Percentiles rank a stretch among this genome's conserved stretches.
Conservation (phyloP, 2,113 vertebrate species). For the Pluvianellus socialis region DNA sequence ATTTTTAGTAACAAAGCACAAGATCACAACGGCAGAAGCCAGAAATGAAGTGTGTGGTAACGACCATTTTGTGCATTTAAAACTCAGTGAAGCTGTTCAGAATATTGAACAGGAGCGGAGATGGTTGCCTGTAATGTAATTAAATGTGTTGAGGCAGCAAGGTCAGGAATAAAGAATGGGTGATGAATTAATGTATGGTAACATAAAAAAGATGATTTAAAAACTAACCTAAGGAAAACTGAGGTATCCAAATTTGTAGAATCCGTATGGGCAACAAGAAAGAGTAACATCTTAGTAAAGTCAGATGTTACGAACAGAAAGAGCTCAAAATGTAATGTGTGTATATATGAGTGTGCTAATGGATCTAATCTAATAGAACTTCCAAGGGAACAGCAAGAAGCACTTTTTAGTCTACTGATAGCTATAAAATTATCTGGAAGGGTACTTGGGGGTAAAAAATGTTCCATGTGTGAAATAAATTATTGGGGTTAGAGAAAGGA, state of each 20-base stretch:
- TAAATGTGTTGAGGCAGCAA: background rate
- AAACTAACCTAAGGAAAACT: background rate
- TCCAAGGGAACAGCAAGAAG: background rate
- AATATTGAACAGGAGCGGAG: background rate
- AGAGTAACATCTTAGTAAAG: background rate
- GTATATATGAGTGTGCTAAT: background rate
- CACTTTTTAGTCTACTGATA: background rate
- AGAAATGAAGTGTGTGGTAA: constrained; percentile 38
- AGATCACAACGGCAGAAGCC: background rate
- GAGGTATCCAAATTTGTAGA: background rate
- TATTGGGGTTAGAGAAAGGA: background rate
- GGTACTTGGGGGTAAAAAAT: background rate
- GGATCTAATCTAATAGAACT: background rate
- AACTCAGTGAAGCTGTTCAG: background rate
- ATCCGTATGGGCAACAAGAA: background rate
- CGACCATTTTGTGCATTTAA: constrained; percentile 56
- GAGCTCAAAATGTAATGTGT: background rate
- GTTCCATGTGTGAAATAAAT: background rate
- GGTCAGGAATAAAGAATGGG: background rate
- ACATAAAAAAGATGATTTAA: background rate
- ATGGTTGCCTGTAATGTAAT: background rate
- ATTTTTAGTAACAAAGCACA: constrained; percentile 60
- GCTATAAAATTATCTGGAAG: background rate
- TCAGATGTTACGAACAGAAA: background rate
- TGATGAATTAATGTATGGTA: background rate